Evolutionary conservation across 2,113 vertebrate species (phyloP).

Genomic region (Montifringilla adamsi): DNA sequence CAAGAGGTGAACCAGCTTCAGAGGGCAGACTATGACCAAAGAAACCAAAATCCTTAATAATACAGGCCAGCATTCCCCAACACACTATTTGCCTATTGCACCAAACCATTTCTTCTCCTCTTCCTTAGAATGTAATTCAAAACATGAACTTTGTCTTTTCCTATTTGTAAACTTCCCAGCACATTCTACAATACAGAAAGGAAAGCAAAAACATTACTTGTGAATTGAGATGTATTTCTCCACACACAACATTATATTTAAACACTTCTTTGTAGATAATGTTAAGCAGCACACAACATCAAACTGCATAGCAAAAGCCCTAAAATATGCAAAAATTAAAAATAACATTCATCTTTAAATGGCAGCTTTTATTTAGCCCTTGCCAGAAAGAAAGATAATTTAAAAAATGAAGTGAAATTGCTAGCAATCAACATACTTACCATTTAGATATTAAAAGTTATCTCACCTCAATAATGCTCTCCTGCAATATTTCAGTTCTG

Average conservation of each 20-base stretch:
- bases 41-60: neutral
- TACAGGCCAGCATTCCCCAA: neutral
- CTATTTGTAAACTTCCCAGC: neutral
- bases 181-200: neutral
- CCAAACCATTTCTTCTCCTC: neutral
- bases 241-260: neutral
- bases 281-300: neutral
- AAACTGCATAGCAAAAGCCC: neutral
- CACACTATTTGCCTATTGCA: neutral
- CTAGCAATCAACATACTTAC: neutral
- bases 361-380: neutral
- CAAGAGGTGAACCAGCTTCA: neutral
- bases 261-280: neutral
- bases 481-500: neutral
- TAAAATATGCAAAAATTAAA: neutral
- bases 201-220: neutral
- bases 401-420: neutral
- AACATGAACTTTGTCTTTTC: neutral
- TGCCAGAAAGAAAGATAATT: neutral
- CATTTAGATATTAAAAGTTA: neutral
- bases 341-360: neutral
- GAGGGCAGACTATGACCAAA: neutral
- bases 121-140: neutral
- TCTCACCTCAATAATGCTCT: neutral
- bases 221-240: neutral